phyloP scores from a whole-genome alignment of 1,140 invertebrate genomes.

The Sycophaga agraensis region DNA sequence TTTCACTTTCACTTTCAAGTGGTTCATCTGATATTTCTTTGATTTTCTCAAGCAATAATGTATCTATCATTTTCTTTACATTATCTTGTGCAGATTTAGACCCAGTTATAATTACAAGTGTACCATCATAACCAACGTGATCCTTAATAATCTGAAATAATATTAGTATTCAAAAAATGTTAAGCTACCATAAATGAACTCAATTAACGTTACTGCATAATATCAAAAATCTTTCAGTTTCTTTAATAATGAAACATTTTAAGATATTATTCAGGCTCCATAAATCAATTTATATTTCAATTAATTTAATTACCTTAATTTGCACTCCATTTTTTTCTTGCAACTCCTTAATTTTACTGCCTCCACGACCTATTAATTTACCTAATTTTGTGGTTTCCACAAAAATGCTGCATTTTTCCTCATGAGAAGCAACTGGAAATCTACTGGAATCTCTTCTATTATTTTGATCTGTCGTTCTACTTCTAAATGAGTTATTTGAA shows the following conservation, averaged over 20 bases:
- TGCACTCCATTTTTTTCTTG: conserved; percentile 63
- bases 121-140: conserved; percentile 43
- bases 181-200: no score
- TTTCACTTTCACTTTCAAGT: neutral
- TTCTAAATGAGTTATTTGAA: no score
- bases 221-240: no score
- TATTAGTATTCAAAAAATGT: no score
- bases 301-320: conserved; percentile 54
- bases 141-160: conserved; percentile 41
- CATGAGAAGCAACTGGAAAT: neutral
- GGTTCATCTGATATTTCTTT: neutral
- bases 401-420: conserved; percentile 1
- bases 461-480: no score
- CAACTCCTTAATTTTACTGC: conserved; percentile 73
- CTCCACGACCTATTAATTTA: conserved; percentile 66
- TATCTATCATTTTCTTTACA: conserved; percentile 61
- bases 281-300: neutral
- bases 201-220: no score
- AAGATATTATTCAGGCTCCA: no score
- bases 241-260: no score
- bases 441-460: no score
- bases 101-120: conserved; percentile 59
- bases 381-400: conserved; percentile 47
- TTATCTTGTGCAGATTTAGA: conserved; percentile 55
- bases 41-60: conserved; percentile 37